Base-by-base conservation (phyloP, 1,140 invertebrate species). In the Drosophila varians region DNA sequence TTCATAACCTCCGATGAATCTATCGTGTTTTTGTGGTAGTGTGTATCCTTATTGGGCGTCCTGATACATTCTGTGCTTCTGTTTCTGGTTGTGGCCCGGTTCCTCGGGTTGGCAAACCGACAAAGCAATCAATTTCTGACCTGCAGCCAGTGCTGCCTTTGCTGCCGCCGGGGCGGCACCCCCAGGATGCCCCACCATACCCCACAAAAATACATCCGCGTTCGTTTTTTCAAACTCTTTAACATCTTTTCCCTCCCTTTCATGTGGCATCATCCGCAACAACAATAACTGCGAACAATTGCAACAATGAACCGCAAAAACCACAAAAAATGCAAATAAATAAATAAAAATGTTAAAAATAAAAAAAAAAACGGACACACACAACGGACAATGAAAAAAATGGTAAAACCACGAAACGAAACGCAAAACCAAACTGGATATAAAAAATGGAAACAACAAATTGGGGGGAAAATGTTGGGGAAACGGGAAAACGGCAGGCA, bases 41-140 rank as follows among this genome's bases (percentile, higher is more conserved):
- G 58, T 57, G 21, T 7, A 14, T 47, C 18, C 43, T 62, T 34
- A 11, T n/a, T 47, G 11, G 26, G 18, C 7, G 14, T 61, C 43
- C 18, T 25, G 26, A 36, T 52, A 7, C 49, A 64, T 16, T 40
- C n/a, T 64, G 25, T 64, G 58, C 12, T 49, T 62, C 61, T 31
- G 61, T 31, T 65, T 31, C 58, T 66, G 60, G 45, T 45, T 53
- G 46, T 74, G 57, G 54, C 49, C 57, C 57, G 53, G 52, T 74
- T 73, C 48, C 68, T 69, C 56, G 52, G 54, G 60, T 75, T 74
- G 68, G 57, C 82, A 77, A 77, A 87, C 77, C 82, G 82, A 86
- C 80, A 87, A 87, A 86, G 82, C 82, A 86, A 86, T 86, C 80
- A 86, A 86, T 86, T 86, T 46, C 62, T 73, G 68, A 54, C 73